These are phyloP conservation scores for Pogona vitticeps DNA, from an alignment of 2,113 vertebrate species.

Conservation along the genomic window DNA sequence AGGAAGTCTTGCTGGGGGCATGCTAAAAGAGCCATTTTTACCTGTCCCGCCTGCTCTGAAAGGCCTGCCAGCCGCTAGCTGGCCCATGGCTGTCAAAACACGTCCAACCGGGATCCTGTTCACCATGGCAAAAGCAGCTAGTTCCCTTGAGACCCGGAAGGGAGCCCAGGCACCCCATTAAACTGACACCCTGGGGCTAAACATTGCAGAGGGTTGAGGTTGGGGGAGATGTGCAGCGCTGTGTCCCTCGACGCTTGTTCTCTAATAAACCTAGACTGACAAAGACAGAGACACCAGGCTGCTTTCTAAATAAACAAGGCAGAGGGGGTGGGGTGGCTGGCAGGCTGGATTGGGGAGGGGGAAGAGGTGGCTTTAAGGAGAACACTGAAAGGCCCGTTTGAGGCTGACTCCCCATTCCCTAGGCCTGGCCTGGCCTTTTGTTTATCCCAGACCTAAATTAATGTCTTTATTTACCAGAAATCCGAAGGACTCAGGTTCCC, in stretches of 20 bases:
- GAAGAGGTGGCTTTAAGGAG: conserved; percentile 35
- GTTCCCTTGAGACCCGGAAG: background rate
- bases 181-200: conserved; percentile 41
- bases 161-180: conserved; percentile 29
- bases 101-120: conserved; percentile 53
- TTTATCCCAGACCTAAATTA: conserved; percentile 68
- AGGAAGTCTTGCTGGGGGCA: conserved; percentile 88
- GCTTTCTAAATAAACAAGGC: conserved; percentile 74
- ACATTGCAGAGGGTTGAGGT: conserved; percentile 36
- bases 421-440: conserved; percentile 60
- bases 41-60: conserved; percentile 77
- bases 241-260: conserved; percentile 80
- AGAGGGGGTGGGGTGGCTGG: conserved; percentile 60
- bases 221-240: conserved; percentile 72
- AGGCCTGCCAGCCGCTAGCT: conserved; percentile 65
- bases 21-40: conserved; percentile 88
- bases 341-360: conserved; percentile 72
- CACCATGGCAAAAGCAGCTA: conserved; percentile 15
- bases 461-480: conserved; percentile 72
- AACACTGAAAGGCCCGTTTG: conserved; percentile 65
- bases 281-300: conserved; percentile 76
- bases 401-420: conserved; percentile 54
- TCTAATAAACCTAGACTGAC: conserved; percentile 76
- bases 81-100: conserved; percentile 74
- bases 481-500: conserved; percentile 50